Percentiles rank a stretch among this genome's conserved stretches.
Evolutionary conservation across 2,113 vertebrate species (phyloP).

Genomic region (Hystrix cristata): DNA sequence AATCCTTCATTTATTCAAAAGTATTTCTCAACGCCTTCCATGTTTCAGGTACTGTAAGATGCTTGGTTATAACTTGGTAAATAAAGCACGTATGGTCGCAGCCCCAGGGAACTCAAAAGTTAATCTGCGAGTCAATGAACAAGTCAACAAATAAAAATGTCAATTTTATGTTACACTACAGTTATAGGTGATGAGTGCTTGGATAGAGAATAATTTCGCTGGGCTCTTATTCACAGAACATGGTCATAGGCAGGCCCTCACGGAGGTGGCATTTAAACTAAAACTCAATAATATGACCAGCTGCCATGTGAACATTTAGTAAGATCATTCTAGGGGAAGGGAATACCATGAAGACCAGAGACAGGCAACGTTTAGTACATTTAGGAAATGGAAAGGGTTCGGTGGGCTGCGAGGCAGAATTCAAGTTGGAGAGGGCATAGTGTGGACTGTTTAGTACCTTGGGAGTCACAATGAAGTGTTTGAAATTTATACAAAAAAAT

Average conservation of each 20-base stretch:
- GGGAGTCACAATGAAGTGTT: not conserved
- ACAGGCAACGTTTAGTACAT: not conserved
- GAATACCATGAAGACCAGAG: not conserved
- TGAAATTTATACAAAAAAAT: not conserved
- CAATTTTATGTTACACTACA: not conserved
- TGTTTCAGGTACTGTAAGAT: not conserved
- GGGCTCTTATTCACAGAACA: not conserved
- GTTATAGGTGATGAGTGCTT: not conserved
- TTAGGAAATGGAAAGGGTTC: not conserved
- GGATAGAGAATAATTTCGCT: not conserved
- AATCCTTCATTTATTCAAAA: not conserved
- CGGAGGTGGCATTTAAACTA: not conserved
- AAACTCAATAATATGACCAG: not conserved
- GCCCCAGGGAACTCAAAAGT: not conserved
- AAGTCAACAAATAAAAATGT: constrained; percentile 12
- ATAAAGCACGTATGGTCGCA: not conserved
- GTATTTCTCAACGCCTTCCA: not conserved
- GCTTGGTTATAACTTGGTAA: not conserved
- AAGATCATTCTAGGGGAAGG: not conserved
- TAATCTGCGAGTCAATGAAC: not conserved
- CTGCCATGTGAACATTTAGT: not conserved
- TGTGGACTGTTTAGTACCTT: not conserved
- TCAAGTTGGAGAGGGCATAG: not conserved
- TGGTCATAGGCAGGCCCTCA: not conserved
- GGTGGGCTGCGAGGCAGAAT: not conserved